Evolutionary conservation across 2,113 vertebrate genomes (phyloP).

Genomic region (Lepisosteus osseus): DNA sequence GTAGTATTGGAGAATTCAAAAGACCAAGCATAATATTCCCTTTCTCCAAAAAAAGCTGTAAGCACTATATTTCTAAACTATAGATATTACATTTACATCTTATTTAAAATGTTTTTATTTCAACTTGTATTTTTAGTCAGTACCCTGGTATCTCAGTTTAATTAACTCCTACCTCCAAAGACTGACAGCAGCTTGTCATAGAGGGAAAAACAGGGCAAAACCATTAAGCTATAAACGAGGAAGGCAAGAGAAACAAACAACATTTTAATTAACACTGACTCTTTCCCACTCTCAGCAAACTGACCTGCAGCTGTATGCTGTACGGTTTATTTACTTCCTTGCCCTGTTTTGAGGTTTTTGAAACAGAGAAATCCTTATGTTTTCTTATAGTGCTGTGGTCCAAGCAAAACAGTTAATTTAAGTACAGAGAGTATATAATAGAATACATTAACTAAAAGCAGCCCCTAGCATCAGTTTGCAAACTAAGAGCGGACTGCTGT

Average conservation of each 20-base stretch:
- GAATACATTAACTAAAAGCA: too few species aligned
- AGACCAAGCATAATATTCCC: too few species aligned
- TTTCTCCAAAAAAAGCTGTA: too few species aligned
- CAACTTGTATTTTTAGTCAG: neutral
- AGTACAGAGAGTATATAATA: too few species aligned
- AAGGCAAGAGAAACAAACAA: conserved; percentile 26
- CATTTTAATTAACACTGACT: conserved; percentile 41
- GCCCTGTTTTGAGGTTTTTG: neutral
- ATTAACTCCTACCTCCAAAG: neutral
- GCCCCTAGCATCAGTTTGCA: too few species aligned
- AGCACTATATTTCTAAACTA: neutral
- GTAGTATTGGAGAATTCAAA: too few species aligned
- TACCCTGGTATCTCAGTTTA: neutral
- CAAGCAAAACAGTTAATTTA: too few species aligned
- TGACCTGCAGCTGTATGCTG: neutral
- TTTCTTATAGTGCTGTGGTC: neutral
- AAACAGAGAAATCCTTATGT: conserved; percentile 8
- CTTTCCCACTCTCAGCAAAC: conserved; percentile 12
- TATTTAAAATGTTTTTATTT: neutral
- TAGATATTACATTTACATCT: neutral
- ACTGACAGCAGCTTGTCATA: conserved; percentile 7
- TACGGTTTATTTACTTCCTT: neutral
- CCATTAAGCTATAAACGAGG: neutral
- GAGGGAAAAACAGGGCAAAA: neutral
- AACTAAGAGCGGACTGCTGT: too few species aligned